These are phyloP conservation scores for Anneissia japonica DNA, from an alignment of 35 echinoderm and acorn worm species.

Conservation along the genomic window DNA sequence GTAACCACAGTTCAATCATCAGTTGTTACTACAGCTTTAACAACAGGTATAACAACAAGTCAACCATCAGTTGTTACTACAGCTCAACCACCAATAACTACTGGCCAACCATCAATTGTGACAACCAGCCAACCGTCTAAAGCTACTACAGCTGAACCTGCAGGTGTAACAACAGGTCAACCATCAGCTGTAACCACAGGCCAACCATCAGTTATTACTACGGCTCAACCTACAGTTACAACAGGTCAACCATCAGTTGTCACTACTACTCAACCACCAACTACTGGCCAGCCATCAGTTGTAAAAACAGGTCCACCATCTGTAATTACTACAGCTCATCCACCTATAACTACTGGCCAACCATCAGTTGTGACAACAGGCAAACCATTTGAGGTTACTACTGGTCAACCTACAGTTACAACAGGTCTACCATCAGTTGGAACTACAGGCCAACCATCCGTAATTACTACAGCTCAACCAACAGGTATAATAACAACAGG, in stretches of 20 bases:
- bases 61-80: background rate
- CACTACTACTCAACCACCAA: background rate
- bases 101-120: background rate
- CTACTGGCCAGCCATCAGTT: too few relatives aligned
- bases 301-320: too few relatives aligned
- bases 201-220: background rate
- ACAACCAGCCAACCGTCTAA: background rate
- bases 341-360: background rate
- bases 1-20: background rate
- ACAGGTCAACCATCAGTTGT: background rate
- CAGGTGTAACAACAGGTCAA: background rate
- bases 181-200: background rate
- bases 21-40: background rate
- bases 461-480: background rate
- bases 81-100: background rate
- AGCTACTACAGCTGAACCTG: background rate
- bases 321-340: background rate
- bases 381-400: background rate
- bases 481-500: background rate
- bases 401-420: background rate
- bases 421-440: background rate
- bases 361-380: constrained; percentile 10
- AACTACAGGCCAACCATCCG: background rate
- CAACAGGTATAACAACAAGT: background rate
- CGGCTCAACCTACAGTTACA: background rate